phyloP scores from a whole-genome alignment of 1,140 invertebrate species.

The Apis mellifera region DNA sequence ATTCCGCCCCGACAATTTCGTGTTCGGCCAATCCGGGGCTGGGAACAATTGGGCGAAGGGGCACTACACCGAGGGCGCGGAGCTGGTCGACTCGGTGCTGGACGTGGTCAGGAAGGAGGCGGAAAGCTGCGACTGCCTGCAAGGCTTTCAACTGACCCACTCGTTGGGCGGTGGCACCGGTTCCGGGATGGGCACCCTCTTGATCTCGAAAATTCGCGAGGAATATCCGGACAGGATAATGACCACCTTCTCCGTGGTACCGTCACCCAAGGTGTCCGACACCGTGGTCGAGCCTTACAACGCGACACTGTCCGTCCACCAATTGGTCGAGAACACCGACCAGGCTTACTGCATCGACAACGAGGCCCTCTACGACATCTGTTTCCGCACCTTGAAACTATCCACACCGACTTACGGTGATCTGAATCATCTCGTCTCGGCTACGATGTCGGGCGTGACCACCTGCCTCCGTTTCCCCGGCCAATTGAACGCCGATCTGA shows the following conservation, averaged over 20 bases:
- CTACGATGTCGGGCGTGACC: conserved; percentile 90
- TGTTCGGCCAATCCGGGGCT: conserved; percentile 91
- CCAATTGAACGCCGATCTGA: conserved; percentile 93
- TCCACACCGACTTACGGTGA: conserved; percentile 90
- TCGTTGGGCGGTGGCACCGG: conserved; percentile 94
- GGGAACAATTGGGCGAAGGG: conserved; percentile 94
- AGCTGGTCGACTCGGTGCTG: conserved; percentile 92
- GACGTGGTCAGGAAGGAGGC: conserved; percentile 94
- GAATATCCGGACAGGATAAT: conserved; percentile 97
- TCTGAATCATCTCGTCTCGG: conserved; percentile 89
- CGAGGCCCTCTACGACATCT: conserved; percentile 91
- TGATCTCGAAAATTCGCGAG: conserved; percentile 93
- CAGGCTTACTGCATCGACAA: conserved; percentile 93
- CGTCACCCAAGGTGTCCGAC: conserved; percentile 91
- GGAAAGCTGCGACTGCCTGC: conserved; percentile 94
- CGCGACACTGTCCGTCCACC: conserved; percentile 89
- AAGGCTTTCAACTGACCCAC: conserved; percentile 93
- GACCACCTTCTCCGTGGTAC: conserved; percentile 95
- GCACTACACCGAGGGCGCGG: conserved; percentile 96
- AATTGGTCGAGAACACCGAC: conserved; percentile 91
- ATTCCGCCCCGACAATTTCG: conserved; percentile 94
- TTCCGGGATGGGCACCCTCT: conserved; percentile 92
- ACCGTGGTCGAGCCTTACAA: conserved; percentile 91
- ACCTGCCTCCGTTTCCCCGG: conserved; percentile 88
- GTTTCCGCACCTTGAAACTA: conserved; percentile 88